phyloP scores from a whole-genome alignment of 2,797 vertebrate genomes.

The Danio albolineatus region DNA sequence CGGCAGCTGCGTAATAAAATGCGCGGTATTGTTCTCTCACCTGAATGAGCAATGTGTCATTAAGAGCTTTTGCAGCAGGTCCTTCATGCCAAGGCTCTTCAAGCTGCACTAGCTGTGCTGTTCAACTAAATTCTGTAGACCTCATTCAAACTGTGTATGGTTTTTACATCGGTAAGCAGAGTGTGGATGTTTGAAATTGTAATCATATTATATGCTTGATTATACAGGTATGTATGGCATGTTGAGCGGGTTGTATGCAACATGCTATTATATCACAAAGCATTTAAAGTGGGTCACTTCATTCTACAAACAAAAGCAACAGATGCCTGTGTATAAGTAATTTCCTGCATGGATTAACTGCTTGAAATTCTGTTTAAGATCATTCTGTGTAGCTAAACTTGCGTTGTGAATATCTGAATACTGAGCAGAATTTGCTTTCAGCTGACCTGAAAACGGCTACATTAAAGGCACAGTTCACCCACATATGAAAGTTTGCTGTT shows the following conservation, averaged over 20 bases:
- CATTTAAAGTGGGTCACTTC: slow-evolving; percentile 14
- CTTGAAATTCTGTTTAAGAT: slow-evolving; percentile 3
- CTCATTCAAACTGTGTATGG: background rate
- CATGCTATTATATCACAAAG: background rate
- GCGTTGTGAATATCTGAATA: background rate
- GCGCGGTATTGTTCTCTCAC: slow-evolving; percentile 34
- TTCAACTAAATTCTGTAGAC: background rate
- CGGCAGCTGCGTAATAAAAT: slow-evolving; percentile 31
- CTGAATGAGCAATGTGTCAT: slow-evolving; percentile 33
- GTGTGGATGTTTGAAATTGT: background rate
- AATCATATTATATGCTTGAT: background rate
- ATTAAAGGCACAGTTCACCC: background rate
- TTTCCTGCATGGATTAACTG: slow-evolving; percentile 1
- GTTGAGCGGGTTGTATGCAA: background rate
- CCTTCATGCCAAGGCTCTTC: background rate
- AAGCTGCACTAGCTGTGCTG: background rate
- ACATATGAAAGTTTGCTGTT: background rate
- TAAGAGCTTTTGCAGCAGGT: slow-evolving; percentile 17
- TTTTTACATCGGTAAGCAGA: background rate
- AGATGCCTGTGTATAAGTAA: background rate
- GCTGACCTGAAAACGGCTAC: background rate
- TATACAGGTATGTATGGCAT: background rate
- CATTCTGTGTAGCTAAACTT: background rate
- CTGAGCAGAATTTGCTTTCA: background rate
- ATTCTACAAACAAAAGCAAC: slow-evolving; percentile 16